Evolutionary conservation across 2,888 invertebrate species (phyloP), one percentile per base, ranked within the genome.

Genomic region (Antitype chi): DNA sequence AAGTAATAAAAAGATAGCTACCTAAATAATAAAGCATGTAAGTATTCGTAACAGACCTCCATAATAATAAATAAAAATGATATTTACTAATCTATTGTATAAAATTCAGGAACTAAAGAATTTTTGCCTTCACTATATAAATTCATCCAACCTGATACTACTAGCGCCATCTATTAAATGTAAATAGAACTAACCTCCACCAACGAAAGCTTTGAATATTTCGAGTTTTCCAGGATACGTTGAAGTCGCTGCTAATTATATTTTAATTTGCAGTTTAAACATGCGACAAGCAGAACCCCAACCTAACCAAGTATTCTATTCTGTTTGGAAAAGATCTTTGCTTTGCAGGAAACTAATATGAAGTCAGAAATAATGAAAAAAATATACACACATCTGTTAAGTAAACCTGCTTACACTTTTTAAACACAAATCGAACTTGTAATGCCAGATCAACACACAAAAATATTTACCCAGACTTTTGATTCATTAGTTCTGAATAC

Each of bases 91-190:
- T 23, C 7, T 43, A 6, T 3, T 9, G 1, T 13, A 23, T 20
- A 0, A 55, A 55, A 53, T 47, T 15, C 1, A 57, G 4, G 0
- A 17, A 5, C 28, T 9, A 55, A 13, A 6, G 0, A 15, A 67
- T 17, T 20, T n/a, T 9, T 28, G 9, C 0, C 13, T 32, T 53
- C 2, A 4, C 20, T 1, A 49, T 2, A 23, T 9, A 38, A 17
- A 49, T 5, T 25, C 25, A 15, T 32, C 23, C 17, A 1, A 32
- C 43, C 13, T 23, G 63, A 15, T 62, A 68, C 79, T 62, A 32
- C 80, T 76, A 82, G 23, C 85, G 87, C 87, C 87, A 88, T 88
- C 87, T 88, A 77, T 78, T 78, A 67, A 60, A 23, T 2, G 57
- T 53, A 73, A 76, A 38, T 43, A 28, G 66, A 81, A 86, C 83